phyloP scores from a whole-genome alignment of 1,140 invertebrate genomes.

The Trissolcus basalis region DNA sequence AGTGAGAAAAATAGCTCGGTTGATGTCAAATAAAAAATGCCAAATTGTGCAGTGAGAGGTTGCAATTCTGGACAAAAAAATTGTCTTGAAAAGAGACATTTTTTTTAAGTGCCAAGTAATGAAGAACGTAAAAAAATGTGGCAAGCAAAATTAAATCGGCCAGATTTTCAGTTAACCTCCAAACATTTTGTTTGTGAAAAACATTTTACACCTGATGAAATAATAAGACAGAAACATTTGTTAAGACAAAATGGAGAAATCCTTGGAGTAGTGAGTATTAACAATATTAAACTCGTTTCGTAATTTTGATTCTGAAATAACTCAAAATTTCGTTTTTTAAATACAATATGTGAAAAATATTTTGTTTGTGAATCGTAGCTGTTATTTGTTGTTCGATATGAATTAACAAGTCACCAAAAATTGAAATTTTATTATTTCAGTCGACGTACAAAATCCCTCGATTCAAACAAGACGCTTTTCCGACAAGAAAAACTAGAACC shows the following conservation, averaged over 20 bases:
- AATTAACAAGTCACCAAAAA: too few relatives aligned
- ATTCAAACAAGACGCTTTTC: background rate
- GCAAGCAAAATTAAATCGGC: conserved; percentile 5
- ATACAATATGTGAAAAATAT: too few relatives aligned
- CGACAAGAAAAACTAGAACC: background rate
- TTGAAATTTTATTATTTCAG: too few relatives aligned
- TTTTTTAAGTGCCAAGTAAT: conserved; percentile 26
- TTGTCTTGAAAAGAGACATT: conserved; percentile 17
- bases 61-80: conserved; percentile 24
- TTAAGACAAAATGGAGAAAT: conserved; percentile 7
- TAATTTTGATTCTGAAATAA: too few relatives aligned
- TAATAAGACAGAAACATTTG: conserved; percentile 5
- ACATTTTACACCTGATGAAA: conserved; percentile 6
- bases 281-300: background rate
- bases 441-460: too few relatives aligned
- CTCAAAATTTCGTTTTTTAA: too few relatives aligned
- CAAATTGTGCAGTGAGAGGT: conserved; percentile 12
- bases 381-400: too few relatives aligned
- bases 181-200: conserved; percentile 18
- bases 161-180: background rate
- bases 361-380: too few relatives aligned
- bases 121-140: background rate
- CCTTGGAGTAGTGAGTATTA: conserved; percentile 10
- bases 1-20: background rate
- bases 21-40: conserved; percentile 4